Evolutionary conservation across 2,888 invertebrate genomes (phyloP).

Genomic region (Orthonychiurus folsomi): DNA sequence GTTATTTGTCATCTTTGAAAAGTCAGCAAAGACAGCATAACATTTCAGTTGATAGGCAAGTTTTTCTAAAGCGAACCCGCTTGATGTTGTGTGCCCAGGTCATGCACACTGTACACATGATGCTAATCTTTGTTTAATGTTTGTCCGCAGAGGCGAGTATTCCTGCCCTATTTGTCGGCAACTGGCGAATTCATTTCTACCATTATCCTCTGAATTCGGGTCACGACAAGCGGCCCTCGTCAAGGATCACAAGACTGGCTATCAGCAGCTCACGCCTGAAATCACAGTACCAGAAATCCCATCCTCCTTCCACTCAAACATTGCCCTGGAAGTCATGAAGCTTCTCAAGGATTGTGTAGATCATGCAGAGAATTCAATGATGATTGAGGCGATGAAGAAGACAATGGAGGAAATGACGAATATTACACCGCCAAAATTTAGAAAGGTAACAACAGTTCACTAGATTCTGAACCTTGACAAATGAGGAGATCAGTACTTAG

Average conservation of each 20-base stretch:
- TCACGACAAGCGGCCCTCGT: constrained; percentile 38
- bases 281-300: constrained; percentile 37
- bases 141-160: constrained; percentile 65
- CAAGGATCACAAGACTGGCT: constrained; percentile 34
- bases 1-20: constrained; percentile 77
- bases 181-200: constrained; percentile 80
- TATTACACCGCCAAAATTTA: constrained; percentile 71
- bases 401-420: constrained; percentile 91
- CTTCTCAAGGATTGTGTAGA: constrained; percentile 39
- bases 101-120: too few relatives aligned
- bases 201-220: constrained; percentile 42
- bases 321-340: constrained; percentile 38
- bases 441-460: too few relatives aligned
- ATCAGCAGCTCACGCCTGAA: constrained; percentile 31
- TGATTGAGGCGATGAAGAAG: constrained; percentile 80
- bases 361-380: constrained; percentile 43
- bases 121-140: too few relatives aligned
- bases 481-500: too few relatives aligned
- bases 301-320: constrained; percentile 35
- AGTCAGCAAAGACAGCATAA: constrained; percentile 67
- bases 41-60: constrained; percentile 59
- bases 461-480: too few relatives aligned
- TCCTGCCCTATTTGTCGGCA: constrained; percentile 91
- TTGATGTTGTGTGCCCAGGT: constrained; percentile 10
- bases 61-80: too few relatives aligned